Conservation (phyloP, 2,888 invertebrate species). For the Capitulum mitella region DNA sequence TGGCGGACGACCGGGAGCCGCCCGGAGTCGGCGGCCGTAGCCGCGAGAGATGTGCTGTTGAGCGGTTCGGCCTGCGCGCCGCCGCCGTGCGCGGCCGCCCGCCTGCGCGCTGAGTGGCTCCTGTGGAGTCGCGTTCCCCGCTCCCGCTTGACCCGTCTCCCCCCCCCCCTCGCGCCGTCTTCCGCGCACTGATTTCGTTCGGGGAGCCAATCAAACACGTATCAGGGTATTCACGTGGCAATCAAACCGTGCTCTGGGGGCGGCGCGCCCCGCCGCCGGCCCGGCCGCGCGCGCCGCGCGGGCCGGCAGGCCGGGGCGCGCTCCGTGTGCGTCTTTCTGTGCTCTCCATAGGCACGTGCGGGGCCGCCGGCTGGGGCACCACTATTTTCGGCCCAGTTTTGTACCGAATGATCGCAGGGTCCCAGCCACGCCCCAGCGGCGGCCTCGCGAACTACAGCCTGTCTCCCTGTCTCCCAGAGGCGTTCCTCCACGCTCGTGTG, state of each 20-base stretch:
- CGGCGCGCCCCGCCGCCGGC: not conserved
- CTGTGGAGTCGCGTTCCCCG: no score
- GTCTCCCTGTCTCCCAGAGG: not conserved
- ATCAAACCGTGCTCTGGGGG: not conserved
- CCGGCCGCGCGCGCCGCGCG: not conserved
- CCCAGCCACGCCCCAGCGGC: not conserved
- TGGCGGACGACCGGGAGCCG: no score
- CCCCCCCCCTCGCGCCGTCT: not conserved
- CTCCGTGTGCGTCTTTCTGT: not conserved
- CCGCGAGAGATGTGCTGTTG: no score
- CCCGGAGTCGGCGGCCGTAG: no score
- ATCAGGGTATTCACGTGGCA: conserved; percentile 8
- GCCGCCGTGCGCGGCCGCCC: not conserved
- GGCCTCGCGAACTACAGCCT: not conserved
- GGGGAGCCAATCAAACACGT: not conserved
- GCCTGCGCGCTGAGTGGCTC: not conserved
- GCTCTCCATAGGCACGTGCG: not conserved
- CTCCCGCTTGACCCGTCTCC: not conserved
- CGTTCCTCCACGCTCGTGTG: not conserved
- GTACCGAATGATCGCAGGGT: not conserved
- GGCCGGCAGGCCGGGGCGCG: not conserved
- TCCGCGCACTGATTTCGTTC: not conserved
- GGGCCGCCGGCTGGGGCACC: not conserved
- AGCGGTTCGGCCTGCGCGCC: not conserved
- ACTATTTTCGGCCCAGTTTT: not conserved